Base-by-base conservation (phyloP, 2,113 vertebrate species). In the Alligator sinensis region DNA sequence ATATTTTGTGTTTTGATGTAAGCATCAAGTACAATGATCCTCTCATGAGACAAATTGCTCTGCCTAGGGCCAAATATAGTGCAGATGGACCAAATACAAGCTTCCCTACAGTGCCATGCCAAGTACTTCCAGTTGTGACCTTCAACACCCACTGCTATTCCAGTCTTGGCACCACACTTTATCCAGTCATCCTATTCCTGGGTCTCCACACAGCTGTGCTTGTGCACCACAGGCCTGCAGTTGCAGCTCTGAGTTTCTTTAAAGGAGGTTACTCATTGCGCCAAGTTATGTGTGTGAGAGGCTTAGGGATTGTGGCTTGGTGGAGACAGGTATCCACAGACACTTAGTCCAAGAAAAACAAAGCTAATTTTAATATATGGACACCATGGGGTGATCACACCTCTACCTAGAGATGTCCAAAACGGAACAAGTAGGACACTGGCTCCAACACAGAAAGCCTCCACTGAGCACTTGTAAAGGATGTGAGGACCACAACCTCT, bases 301-400 rank as follows among this genome's bases (percentile, higher is more conserved):
- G 22, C 28, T 8, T 11, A 6, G 9, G n/a, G 27, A 57, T 22
- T 9, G 55, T 79, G 13, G 60, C 74, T 72, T 54, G 68, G 66
- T 76, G 62, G 60, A 15, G 60, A 25, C 5, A 0, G 63, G 24
- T 57, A 18, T 72, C 5, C 72, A 2, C 0, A 6, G 78, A 30
- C 47, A 28, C 4, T 22, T 22, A 27, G 24, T 82, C 19, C 34
- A 14, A 72, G 72, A 21, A 3, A 0, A 0, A 47, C 6, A 60
- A 61, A 59, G 19, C 77, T 61, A 11, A 1, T 74, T 74, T 38
- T 74, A 47, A 74, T 0, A 1, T 4, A 38, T 77, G 63, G 30
- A 5, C 74, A 38, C 6, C 28, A 79, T 54, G 66, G 72, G 5
- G 76, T 28, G 3, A 6, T 11, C 82, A 59, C 38, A 16, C 14